Percentiles rank a stretch among this genome's conserved stretches.
phyloP scores from a whole-genome alignment of 2,797 vertebrate species.

The Sebastes hopkinsi region DNA sequence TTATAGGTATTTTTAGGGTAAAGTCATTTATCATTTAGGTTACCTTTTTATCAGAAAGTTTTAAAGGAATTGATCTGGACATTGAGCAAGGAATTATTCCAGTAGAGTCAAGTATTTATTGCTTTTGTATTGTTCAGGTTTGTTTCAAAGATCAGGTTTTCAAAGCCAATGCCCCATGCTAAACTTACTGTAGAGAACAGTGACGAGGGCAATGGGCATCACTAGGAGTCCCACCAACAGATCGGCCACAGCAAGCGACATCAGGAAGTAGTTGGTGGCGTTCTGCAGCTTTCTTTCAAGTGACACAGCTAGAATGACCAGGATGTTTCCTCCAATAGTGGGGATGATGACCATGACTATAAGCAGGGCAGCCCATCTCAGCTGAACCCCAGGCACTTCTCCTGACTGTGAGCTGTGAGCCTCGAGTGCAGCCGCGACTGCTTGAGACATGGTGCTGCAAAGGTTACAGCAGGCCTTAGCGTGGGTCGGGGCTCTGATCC shows the following conservation, averaged over 20 bases:
- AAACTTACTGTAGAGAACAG: constrained; percentile 90
- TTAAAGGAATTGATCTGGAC: not conserved
- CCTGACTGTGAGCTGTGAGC: constrained; percentile 64
- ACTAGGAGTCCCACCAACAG: constrained; percentile 96
- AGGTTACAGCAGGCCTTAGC: constrained; percentile 54
- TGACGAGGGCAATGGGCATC: constrained; percentile 95
- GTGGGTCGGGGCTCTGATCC: constrained; percentile 78
- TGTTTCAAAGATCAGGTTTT: not conserved
- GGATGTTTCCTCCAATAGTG: constrained; percentile 95
- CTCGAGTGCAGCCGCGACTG: constrained; percentile 62
- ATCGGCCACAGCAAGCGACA: constrained; percentile 95
- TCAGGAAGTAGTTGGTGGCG: constrained; percentile 98
- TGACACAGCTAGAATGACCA: constrained; percentile 96
- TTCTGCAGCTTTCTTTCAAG: constrained; percentile 96
- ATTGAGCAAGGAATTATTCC: not conserved
- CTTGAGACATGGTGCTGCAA: constrained; percentile 73
- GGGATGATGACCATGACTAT: constrained; percentile 93
- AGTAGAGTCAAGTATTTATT: not conserved
- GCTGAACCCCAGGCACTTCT: constrained; percentile 53
- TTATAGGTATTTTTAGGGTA: not conserved
- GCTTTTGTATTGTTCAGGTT: not conserved
- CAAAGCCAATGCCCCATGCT: not conserved
- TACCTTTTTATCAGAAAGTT: not conserved
- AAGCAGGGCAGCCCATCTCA: constrained; percentile 91
- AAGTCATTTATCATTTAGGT: not conserved